phyloP scores from a whole-genome alignment of 2,888 invertebrate genomes.

The Lamellibrachia columna region DNA sequence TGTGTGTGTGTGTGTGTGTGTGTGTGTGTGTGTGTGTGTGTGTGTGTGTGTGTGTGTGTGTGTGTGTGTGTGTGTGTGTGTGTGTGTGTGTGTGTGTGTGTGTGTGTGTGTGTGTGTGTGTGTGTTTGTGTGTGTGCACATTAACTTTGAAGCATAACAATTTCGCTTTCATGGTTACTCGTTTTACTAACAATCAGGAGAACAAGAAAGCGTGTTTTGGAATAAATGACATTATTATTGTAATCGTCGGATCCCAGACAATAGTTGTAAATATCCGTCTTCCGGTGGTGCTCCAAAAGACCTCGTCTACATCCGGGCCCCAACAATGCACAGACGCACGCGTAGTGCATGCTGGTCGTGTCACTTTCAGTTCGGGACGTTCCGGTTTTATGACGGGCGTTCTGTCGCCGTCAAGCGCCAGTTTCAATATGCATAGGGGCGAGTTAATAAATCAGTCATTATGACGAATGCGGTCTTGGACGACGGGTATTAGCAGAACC shows the following conservation, averaged over 20 bases:
- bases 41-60: too few relatives aligned
- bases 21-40: too few relatives aligned
- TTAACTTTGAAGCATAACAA: neutral
- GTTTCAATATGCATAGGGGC: neutral
- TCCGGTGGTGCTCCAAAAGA: neutral
- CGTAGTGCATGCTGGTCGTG: conserved; percentile 16
- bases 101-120: too few relatives aligned
- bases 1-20: too few relatives aligned
- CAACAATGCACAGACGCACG: neutral
- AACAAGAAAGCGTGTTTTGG: neutral
- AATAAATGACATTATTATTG: neutral
- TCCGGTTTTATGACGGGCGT: conserved; percentile 8
- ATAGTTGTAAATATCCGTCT: conserved; percentile 10
- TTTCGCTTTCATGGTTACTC: neutral
- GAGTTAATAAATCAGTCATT: conserved; percentile 10
- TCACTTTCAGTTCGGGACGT: neutral
- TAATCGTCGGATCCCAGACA: neutral
- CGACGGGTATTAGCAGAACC: neutral
- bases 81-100: too few relatives aligned
- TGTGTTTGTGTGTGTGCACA: neutral
- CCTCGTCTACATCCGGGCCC: conserved; percentile 12
- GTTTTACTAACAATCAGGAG: conserved; percentile 1
- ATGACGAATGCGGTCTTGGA: conserved; percentile 2
- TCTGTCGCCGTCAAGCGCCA: neutral
- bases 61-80: too few relatives aligned